Conservation (phyloP, 23 tunicate species). For the Ciona savignyi region DNA sequence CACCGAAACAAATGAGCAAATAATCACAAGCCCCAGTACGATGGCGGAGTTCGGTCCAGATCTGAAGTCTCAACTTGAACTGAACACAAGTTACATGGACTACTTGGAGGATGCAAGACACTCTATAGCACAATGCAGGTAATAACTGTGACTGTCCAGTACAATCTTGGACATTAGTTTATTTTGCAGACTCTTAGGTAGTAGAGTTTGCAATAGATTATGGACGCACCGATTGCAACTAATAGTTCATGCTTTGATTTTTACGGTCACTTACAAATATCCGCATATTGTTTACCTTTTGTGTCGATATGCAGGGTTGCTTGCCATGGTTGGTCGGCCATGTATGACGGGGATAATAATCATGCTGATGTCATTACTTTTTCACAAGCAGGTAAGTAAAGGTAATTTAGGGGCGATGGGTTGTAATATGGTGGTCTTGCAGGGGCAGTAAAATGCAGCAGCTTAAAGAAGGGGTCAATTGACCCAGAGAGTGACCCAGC, state of each 20-base stretch:
- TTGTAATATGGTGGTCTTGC: not conserved
- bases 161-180: no score
- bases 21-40: conserved; percentile 58
- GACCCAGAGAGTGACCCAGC: not conserved
- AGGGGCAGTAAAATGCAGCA: not conserved
- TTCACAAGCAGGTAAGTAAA: no score
- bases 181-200: no score
- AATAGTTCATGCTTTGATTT: no score
- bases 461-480: no score
- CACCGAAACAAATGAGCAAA: no score
- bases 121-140: conserved; percentile 60
- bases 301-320: conserved; percentile 41
- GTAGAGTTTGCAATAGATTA: no score
- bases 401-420: no score
- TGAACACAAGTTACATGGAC: conserved; percentile 90
- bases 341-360: conserved; percentile 84
- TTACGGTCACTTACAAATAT: no score
- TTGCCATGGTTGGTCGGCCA: conserved; percentile 68
- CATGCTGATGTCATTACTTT: not conserved
- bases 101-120: conserved; percentile 74
- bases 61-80: conserved; percentile 50
- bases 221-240: no score
- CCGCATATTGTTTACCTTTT: not conserved
- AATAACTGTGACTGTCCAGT: no score
- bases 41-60: conserved; percentile 96